Evolutionary conservation across 2,888 invertebrate species (phyloP).

Genomic region (Hoplodrina ambigua): DNA sequence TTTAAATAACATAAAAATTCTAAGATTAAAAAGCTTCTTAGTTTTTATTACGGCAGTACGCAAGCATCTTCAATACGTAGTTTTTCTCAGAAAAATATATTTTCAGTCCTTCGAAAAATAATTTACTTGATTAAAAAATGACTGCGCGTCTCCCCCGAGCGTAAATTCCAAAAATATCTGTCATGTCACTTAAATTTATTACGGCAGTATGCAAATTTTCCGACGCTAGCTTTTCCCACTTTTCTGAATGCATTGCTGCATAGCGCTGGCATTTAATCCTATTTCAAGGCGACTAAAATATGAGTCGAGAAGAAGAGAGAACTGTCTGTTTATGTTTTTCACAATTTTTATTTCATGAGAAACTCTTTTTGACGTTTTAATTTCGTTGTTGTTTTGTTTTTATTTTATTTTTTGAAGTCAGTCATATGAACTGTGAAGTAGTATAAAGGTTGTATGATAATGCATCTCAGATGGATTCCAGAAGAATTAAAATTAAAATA

Average conservation of each 20-base stretch:
- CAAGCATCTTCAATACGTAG: background rate
- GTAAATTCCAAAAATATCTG: conserved; percentile 21
- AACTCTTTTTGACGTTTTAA: background rate
- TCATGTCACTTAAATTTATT: conserved; percentile 45
- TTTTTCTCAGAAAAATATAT: background rate
- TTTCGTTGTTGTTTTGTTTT: background rate
- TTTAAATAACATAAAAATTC: background rate
- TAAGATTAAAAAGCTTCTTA: background rate
- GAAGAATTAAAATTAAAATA: no score
- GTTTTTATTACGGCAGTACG: background rate
- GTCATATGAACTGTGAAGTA: no score
- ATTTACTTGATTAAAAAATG: background rate
- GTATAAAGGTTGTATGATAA: no score
- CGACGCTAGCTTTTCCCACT: conserved; percentile 32
- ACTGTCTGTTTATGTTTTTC: conserved; percentile 17
- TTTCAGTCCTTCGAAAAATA: background rate
- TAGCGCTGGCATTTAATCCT: conserved; percentile 43
- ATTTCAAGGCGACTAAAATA: conserved; percentile 43
- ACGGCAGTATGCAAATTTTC: conserved; percentile 50
- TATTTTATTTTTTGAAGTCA: background rate
- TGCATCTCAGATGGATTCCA: no score
- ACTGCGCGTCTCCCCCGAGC: background rate
- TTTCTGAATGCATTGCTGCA: conserved; percentile 48
- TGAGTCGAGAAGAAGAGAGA: conserved; percentile 14
- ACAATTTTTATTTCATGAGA: conserved; percentile 21